Conservation (phyloP, 2,888 invertebrate genomes). For the Pogonocherus hispidulus region DNA sequence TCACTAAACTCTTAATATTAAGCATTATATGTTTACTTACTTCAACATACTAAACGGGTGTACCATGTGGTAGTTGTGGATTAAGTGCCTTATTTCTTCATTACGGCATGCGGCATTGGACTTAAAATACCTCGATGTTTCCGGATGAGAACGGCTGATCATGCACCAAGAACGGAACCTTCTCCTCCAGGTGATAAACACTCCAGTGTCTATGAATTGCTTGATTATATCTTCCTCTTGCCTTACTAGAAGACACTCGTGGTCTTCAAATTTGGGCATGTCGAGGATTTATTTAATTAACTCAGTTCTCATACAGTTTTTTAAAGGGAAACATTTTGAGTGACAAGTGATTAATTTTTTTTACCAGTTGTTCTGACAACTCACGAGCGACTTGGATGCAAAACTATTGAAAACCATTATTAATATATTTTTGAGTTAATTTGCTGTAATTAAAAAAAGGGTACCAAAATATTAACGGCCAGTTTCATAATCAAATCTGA, state of each 20-base stretch:
- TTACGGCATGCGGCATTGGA: constrained; percentile 42
- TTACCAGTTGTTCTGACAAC: not conserved
- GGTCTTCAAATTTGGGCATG: constrained; percentile 14
- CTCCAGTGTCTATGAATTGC: constrained; percentile 11
- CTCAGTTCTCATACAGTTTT: no score
- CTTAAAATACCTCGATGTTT: constrained; percentile 34
- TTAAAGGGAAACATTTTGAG: no score
- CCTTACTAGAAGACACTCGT: not conserved
- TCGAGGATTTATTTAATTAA: not conserved
- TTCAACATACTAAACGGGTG: constrained; percentile 51
- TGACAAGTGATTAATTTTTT: no score
- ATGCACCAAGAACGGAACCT: constrained; percentile 8
- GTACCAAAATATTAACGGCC: no score
- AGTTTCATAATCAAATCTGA: no score
- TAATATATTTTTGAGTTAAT: no score
- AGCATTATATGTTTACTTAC: not conserved
- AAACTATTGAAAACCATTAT: no score
- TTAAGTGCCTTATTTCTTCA: constrained; percentile 47
- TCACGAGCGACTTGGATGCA: not conserved
- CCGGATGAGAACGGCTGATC: constrained; percentile 6
- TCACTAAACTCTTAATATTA: constrained; percentile 33
- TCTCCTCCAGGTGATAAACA: not conserved
- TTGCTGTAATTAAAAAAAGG: no score
- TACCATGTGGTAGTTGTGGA: constrained; percentile 44
- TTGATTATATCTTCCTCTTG: constrained; percentile 22